Evolutionary conservation across 2,888 invertebrate species (phyloP).

Genomic region (Scrobipalpa atriplicella): DNA sequence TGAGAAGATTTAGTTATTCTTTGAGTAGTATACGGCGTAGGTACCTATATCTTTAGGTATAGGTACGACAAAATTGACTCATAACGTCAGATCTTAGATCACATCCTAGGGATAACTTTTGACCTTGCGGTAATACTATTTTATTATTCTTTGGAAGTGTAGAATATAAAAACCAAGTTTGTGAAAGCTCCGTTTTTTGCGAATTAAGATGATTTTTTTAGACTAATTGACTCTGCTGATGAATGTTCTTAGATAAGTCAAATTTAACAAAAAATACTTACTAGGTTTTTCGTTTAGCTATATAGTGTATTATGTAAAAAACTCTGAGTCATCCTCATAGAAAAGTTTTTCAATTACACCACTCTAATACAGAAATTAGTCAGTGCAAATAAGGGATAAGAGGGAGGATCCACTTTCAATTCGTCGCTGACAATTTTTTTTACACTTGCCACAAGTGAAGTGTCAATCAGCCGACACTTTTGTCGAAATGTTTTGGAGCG

Average conservation of each 20-base stretch:
- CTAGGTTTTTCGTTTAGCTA: no score
- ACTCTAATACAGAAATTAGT: conserved; percentile 25
- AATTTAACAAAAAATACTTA: no score
- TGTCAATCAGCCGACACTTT: conserved; percentile 66
- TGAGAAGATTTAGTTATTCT: neutral
- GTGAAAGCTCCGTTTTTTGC: no score
- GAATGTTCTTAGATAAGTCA: no score
- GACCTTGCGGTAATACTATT: conserved; percentile 52
- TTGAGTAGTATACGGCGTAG: neutral
- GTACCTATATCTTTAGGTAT: neutral
- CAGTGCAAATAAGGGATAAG: conserved; percentile 38
- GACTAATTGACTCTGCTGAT: no score
- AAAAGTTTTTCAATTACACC: neutral
- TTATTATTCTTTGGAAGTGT: no score
- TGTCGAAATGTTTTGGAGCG: conserved; percentile 67
- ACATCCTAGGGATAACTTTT: conserved; percentile 54
- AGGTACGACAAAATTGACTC: conserved; percentile 78
- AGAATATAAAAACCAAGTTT: no score
- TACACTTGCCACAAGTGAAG: conserved; percentile 64
- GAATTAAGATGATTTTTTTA: no score
- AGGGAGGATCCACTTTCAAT: conserved; percentile 48
- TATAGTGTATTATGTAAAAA: no score
- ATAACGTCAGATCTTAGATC: conserved; percentile 67
- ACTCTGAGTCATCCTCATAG: no score
- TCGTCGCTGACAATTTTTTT: conserved; percentile 48